Percentiles rank a stretch among this genome's conserved stretches.
Evolutionary conservation across 2,113 vertebrate genomes (phyloP).

Genomic region (Symphodus melops): DNA sequence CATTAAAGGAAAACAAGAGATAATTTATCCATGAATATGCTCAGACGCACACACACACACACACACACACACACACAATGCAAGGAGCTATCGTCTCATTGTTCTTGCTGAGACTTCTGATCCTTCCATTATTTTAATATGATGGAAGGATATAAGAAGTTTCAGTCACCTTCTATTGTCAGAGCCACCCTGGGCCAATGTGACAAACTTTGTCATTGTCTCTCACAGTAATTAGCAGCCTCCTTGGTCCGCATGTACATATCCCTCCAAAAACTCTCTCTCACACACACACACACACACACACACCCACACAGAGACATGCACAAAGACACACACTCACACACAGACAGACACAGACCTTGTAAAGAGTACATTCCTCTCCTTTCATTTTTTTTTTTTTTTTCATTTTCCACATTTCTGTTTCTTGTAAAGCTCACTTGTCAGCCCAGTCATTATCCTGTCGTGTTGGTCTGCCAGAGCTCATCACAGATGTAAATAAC

Average conservation of each 20-base stretch:
- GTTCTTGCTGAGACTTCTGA: constrained; percentile 41
- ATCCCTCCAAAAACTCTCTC: not conserved
- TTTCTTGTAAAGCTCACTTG: constrained; percentile 56
- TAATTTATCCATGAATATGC: not conserved
- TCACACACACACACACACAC: constrained; percentile 1
- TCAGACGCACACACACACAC: not conserved
- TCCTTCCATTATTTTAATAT: constrained; percentile 55
- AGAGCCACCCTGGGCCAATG: constrained; percentile 58
- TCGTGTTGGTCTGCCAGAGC: constrained; percentile 56
- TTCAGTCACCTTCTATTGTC: constrained; percentile 70
- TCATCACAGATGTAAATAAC: constrained; percentile 62
- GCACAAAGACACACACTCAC: constrained; percentile 8
- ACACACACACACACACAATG: constrained; percentile 13
- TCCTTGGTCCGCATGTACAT: constrained; percentile 16
- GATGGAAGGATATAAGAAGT: no score
- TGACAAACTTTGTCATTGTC: constrained; percentile 53
- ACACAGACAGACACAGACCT: not conserved
- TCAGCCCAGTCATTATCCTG: constrained; percentile 71
- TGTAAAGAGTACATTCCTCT: constrained; percentile 6
- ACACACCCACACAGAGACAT: not conserved
- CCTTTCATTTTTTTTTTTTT: not conserved
- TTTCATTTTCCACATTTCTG: constrained; percentile 15
- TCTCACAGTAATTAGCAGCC: constrained; percentile 75
- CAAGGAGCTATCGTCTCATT: constrained; percentile 58
- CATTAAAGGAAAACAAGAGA: not conserved